phyloP scores from a whole-genome alignment of 2,113 vertebrate genomes.

The Arenaria interpres region DNA sequence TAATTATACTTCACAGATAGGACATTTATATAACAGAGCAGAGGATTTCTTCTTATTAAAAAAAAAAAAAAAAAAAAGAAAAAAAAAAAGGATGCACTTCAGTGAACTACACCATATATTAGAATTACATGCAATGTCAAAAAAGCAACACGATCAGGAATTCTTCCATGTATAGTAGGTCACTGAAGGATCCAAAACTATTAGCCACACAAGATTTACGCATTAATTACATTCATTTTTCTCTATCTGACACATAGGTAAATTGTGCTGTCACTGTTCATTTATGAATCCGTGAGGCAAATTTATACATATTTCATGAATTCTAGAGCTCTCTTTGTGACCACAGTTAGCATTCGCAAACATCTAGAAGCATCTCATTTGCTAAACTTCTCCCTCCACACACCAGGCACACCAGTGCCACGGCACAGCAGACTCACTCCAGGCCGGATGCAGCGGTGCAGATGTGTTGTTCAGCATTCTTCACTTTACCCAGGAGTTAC shows the following conservation, averaged over 20 bases:
- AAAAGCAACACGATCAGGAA: background rate
- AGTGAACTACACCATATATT: background rate
- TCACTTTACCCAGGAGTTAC: background rate
- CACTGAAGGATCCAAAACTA: background rate
- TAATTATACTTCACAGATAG: background rate
- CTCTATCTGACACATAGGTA: background rate
- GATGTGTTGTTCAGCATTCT: background rate
- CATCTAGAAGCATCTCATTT: background rate
- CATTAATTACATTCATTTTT: background rate
- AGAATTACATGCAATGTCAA: background rate
- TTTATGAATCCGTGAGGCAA: background rate
- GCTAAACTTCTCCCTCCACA: background rate
- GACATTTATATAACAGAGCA: background rate
- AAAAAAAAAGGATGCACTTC: background rate
- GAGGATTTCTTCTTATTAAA: background rate
- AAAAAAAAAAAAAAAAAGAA: no score
- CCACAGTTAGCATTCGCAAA: background rate
- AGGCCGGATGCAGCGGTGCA: background rate
- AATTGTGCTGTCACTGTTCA: conserved; percentile 16
- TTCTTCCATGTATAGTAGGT: background rate
- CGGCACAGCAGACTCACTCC: background rate
- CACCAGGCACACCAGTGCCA: background rate
- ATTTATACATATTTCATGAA: conserved; percentile 1
- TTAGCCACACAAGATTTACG: background rate
- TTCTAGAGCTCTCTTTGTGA: background rate